Evolutionary conservation across 2,797 vertebrate species (phyloP).

Genomic region (Danio aesculapii): DNA sequence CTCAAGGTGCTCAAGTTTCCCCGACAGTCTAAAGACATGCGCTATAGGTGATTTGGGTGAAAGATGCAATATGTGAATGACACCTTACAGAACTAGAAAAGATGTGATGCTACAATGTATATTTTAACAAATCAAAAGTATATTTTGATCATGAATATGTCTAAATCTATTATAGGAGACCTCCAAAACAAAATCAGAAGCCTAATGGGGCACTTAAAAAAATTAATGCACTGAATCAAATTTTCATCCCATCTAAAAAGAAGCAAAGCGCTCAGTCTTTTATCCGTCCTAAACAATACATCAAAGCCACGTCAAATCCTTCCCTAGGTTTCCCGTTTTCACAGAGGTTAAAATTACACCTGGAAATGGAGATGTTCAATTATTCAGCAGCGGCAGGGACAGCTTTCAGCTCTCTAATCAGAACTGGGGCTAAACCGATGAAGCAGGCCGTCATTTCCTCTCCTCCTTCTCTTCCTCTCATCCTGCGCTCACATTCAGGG

Average conservation of each 20-base stretch:
- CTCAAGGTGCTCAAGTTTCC: no score
- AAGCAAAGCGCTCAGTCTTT: background rate
- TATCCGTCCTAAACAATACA: slow-evolving; percentile 35
- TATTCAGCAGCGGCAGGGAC: slow-evolving; percentile 64
- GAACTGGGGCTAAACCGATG: slow-evolving; percentile 55
- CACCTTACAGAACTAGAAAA: no score
- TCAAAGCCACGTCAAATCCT: slow-evolving; percentile 36
- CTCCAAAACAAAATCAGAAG: no score
- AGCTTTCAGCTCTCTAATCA: slow-evolving; percentile 66
- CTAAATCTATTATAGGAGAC: no score
- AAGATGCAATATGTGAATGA: no score
- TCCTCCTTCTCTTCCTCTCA: slow-evolving; percentile 8
- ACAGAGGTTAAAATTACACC: slow-evolving; percentile 63
- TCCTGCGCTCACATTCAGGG: slow-evolving; percentile 49
- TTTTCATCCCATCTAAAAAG: slow-evolving; percentile 15
- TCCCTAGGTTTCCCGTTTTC: slow-evolving; percentile 50
- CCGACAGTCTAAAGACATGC: no score
- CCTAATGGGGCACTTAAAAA: background rate
- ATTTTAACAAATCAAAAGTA: no score
- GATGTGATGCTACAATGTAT: no score
- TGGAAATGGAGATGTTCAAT: slow-evolving; percentile 66
- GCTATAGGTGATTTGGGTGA: no score
- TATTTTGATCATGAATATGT: no score
- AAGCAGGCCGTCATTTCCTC: slow-evolving; percentile 44
- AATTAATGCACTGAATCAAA: slow-evolving; percentile 16